Evolutionary conservation across 1,140 invertebrate genomes (phyloP), one percentile per base, ranked within the genome.

Genomic region (Drosophila takahashii): DNA sequence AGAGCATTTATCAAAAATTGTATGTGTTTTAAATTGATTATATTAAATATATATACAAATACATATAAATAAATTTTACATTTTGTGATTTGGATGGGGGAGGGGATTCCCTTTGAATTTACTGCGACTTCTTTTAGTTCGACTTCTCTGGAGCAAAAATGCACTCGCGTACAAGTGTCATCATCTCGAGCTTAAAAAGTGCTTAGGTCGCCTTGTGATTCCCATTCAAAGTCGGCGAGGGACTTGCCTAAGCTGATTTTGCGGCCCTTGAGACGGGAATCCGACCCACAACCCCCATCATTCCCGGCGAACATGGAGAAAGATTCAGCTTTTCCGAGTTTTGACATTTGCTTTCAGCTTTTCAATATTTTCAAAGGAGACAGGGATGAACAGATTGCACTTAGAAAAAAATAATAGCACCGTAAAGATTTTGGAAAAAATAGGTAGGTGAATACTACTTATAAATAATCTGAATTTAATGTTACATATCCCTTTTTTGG

Each of bases 1-100:
- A 77, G 80, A 90, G 85, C 85, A 85, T 90, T 90, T 90, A 90
- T 90, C 78, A 90, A 90, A 90, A 90, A 86, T 90, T 90, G 78
- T 90, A 86, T 86, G 85, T 89, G 85, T 89, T 89, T 90, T 85
- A 90, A 89, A 70, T 70, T 87, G 83, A 87, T 87, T 86, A 86
- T 86, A 86, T 86, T 85, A 90, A 87, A 86, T 85, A 85, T 85
- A 87, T 89, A 89, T 83, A 89, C 74, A 86, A 74, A 79, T 59
- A 77, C 60, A 77, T 78, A 83, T 81, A 83, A 70, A 70, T 85
- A 85, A 83, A 86, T 79, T 72, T 52, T 58, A 71, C 69, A 64
- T 54, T 59, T 44, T 32, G 6, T 65, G 22, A 66, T 64, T 83
- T 73, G 77, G 72, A 9, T 10, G 15, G 13, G 47, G 34, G 13